Evolutionary conservation across 2,888 invertebrate species (phyloP), one percentile per base, ranked within the genome.

Genomic region (Coenonympha glycerion): DNA sequence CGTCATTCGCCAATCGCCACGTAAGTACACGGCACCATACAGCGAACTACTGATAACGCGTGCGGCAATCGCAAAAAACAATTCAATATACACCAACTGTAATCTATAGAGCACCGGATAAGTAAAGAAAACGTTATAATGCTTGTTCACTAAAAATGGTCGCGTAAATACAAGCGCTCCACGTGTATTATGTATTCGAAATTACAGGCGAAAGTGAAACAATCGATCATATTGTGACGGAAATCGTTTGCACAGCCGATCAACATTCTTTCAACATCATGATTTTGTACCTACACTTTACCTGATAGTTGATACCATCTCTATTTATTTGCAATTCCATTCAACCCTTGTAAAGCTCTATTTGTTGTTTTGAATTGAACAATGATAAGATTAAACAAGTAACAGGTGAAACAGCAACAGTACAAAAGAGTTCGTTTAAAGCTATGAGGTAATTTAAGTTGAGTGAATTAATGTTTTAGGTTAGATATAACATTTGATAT

Each of bases 1-100:
- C n/a, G n/a, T n/a, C n/a, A 30, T 49, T 55, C 72, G 74, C 78
- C 75, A 82, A 65, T 68, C 22, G 84, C 86, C 86, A 85, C 85
- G 85, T 85, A 79, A 69, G 63, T 70, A 71, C 70, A 69, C 75
- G 71, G 49, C 52, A 67, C 22, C 15, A 61, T 70, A 71, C 70
- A 69, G 75, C 71, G 49, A 53, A 67, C 22, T 22, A 61, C 62
- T 76, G 79, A 81, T 83, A 83, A 79, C 72, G 67, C 46, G 31
- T 34, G 41, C 26, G 28, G 37, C 51, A 50, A 57, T 52, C 52
- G 21, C 30, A 44, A 41, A 51, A 26, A 39, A 37, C 24, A 40
- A 48, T 55, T 47, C 65, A 65, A 73, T 58, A 56, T n/a, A n/a
- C n/a, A n/a, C n/a, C 62, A 50, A 56, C 69, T 61, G 58, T 62